Percentiles rank a stretch among this genome's conserved stretches.
Conservation (phyloP, 2,113 vertebrate genomes). For the Tragelaphus strepsiceros region DNA sequence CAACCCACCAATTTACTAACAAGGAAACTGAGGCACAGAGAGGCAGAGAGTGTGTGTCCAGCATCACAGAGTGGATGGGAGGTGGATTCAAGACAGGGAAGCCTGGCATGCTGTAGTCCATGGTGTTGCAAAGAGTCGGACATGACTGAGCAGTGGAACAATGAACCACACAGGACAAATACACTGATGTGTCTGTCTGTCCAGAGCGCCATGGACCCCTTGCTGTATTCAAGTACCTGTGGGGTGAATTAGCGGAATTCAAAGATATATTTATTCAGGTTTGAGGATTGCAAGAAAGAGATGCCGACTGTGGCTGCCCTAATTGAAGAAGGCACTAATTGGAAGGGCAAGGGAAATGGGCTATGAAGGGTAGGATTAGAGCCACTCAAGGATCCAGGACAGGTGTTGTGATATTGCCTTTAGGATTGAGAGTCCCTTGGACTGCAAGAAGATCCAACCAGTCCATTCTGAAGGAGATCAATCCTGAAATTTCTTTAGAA, state of each 20-base stretch:
- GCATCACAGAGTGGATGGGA: neutral
- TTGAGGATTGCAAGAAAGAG: neutral
- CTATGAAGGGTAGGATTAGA: neutral
- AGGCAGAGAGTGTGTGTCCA: neutral
- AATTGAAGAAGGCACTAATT: neutral
- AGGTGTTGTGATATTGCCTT: neutral
- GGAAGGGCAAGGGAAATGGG: neutral
- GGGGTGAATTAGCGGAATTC: neutral
- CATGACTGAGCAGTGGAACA: neutral
- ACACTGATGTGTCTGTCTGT: neutral
- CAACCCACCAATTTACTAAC: neutral
- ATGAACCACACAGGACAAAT: neutral
- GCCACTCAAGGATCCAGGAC: too few relatives aligned
- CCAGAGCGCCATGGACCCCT: neutral
- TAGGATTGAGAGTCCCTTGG: too few relatives aligned
- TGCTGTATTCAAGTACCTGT: neutral
- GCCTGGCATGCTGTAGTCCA: neutral
- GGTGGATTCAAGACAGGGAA: neutral
- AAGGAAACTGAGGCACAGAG: neutral
- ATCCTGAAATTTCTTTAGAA: too few relatives aligned
- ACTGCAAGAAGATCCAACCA: too few relatives aligned
- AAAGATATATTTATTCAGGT: neutral
- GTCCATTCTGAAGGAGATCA: too few relatives aligned
- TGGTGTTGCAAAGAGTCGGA: neutral
- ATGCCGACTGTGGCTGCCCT: neutral